A percentile compares a stretch with the other conserved stretches of the same genome.
Evolutionary conservation across 2,888 invertebrate genomes (phyloP).

Genomic region (Tinea semifulvella): DNA sequence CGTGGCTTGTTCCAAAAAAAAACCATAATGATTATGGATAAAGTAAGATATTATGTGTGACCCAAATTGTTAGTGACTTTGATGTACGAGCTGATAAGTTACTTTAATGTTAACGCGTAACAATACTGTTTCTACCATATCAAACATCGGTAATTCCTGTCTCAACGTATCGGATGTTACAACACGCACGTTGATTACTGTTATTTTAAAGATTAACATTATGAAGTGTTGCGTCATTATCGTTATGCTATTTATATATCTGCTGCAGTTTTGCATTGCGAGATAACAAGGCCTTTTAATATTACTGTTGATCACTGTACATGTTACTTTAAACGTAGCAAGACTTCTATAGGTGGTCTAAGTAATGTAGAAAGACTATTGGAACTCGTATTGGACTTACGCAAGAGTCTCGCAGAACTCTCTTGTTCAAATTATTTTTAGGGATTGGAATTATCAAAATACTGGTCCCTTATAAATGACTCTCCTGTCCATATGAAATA

Average conservation of each 20-base stretch:
- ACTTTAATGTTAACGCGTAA: neutral
- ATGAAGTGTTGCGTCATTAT: neutral
- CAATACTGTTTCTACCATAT: conserved; percentile 1
- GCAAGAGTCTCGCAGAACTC: too few relatives aligned
- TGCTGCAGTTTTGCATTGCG: neutral
- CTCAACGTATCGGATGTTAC: neutral
- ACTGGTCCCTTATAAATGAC: too few relatives aligned
- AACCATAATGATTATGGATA: neutral
- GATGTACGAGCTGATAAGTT: conserved; percentile 21
- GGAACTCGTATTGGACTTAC: too few relatives aligned
- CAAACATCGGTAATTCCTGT: neutral
- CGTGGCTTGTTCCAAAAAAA: too few relatives aligned
- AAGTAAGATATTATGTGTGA: conserved; percentile 11
- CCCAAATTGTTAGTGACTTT: conserved; percentile 22
- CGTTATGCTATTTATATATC: neutral
- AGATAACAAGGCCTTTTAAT: too few relatives aligned
- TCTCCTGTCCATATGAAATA: too few relatives aligned
- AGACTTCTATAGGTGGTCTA: too few relatives aligned
- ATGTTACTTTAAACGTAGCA: too few relatives aligned
- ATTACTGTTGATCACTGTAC: too few relatives aligned
- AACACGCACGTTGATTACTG: neutral
- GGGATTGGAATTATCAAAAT: too few relatives aligned
- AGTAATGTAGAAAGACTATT: too few relatives aligned
- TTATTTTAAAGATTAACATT: neutral
- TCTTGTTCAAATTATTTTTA: too few relatives aligned